These are phyloP conservation scores for Pheosia tremula DNA, from an alignment of 2,888 invertebrate genomes.

Conservation along the genomic window DNA sequence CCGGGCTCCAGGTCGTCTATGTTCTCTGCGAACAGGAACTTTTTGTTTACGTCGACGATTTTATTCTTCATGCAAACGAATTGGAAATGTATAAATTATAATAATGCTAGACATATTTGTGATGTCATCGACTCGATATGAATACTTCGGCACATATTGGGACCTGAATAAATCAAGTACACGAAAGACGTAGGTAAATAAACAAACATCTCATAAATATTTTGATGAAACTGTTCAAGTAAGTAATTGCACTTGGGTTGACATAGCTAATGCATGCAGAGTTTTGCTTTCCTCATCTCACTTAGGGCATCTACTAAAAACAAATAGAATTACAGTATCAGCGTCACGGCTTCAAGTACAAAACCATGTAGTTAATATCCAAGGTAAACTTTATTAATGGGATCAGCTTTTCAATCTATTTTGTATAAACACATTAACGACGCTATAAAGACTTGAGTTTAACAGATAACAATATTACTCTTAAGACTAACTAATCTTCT, in stretches of 20 bases:
- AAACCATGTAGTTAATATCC: slow-evolving; percentile 24
- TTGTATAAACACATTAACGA: slow-evolving; percentile 36
- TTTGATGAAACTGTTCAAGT: too few relatives aligned
- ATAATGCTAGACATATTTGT: slow-evolving; percentile 4
- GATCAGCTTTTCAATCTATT: slow-evolving; percentile 39
- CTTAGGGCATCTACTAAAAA: too few relatives aligned
- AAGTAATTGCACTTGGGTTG: neutral
- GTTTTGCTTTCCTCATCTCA: neutral
- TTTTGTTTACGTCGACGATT: slow-evolving; percentile 27
- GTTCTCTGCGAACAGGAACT: slow-evolving; percentile 33
- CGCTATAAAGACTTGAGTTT: slow-evolving; percentile 31
- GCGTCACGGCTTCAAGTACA: slow-evolving; percentile 19
- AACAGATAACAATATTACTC: slow-evolving; percentile 37
- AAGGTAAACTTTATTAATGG: slow-evolving; percentile 15
- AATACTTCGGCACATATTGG: neutral
- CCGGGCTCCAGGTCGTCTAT: slow-evolving; percentile 52
- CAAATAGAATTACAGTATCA: slow-evolving; percentile 30
- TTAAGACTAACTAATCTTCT: slow-evolving; percentile 35
- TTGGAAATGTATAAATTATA: slow-evolving; percentile 18
- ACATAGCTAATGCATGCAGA: neutral
- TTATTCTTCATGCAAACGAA: slow-evolving; percentile 19
- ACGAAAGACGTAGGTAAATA: too few relatives aligned
- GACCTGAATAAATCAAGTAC: neutral
- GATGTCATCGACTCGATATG: neutral
- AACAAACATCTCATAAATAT: too few relatives aligned